Evolutionary conservation across 2,888 invertebrate species (phyloP).

Genomic region (Coelogynopora nodosa): DNA sequence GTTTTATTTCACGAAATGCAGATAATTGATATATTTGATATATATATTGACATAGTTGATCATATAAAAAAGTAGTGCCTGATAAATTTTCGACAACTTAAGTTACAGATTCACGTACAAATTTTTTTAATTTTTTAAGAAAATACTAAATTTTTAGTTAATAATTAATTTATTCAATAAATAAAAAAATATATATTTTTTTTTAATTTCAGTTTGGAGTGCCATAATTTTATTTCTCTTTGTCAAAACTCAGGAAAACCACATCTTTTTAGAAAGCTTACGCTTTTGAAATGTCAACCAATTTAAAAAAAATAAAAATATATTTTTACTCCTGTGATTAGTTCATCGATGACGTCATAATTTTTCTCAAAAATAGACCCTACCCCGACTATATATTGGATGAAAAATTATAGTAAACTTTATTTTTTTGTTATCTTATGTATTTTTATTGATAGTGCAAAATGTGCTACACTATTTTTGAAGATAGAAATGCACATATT

Average conservation of each 20-base stretch:
- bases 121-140: too few relatives aligned
- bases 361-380: neutral
- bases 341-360: neutral
- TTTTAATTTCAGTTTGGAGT: neutral
- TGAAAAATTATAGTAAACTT: neutral
- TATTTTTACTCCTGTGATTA: neutral
- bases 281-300: neutral
- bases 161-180: too few relatives aligned
- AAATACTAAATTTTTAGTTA: too few relatives aligned
- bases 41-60: too few relatives aligned
- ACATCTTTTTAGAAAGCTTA: slow-evolving; percentile 15
- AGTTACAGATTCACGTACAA: too few relatives aligned
- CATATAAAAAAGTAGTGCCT: too few relatives aligned
- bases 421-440: slow-evolving; percentile 6
- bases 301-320: neutral
- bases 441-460: neutral
- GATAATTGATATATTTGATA: too few relatives aligned
- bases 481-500: slow-evolving; percentile 1
- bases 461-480: slow-evolving; percentile 6
- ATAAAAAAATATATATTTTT: too few relatives aligned
- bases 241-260: slow-evolving; percentile 20
- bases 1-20: too few relatives aligned
- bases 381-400: slow-evolving; percentile 9
- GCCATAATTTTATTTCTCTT: neutral
- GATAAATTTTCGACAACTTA: too few relatives aligned